Evolutionary conservation across 2,113 vertebrate species (phyloP).

Genomic region (Mesocricetus auratus): DNA sequence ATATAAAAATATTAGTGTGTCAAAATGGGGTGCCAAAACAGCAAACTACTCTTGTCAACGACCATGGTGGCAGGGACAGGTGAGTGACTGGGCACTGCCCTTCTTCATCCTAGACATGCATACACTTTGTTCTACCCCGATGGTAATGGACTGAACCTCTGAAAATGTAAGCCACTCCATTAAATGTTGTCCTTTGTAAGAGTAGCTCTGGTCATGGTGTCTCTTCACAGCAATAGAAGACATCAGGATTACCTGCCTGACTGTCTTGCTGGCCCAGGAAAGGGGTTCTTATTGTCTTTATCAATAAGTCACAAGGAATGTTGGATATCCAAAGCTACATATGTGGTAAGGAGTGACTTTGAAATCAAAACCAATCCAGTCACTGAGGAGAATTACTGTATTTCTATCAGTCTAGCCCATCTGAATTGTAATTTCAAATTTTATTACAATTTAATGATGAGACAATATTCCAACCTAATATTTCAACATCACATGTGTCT

Average conservation of each 20-base stretch:
- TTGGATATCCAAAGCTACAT: not conserved
- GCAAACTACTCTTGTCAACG: not conserved
- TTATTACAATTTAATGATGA: not conserved
- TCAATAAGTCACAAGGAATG: not conserved
- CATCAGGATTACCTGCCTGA: not conserved
- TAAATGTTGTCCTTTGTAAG: not conserved
- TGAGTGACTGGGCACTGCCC: rapidly evolving
- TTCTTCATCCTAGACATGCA: not conserved
- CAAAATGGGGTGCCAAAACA: not conserved
- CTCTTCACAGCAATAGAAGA: not conserved
- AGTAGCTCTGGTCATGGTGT: not conserved
- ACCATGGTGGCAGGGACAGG: no score
- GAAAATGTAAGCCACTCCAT: not conserved
- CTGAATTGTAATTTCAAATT: not conserved
- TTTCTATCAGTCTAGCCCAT: not conserved
- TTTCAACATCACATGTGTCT: not conserved
- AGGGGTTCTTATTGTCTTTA: not conserved
- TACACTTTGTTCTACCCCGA: not conserved
- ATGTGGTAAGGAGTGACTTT: not conserved
- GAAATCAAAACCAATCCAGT: not conserved
- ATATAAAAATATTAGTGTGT: not conserved
- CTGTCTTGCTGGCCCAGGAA: not conserved
- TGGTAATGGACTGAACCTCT: no score
- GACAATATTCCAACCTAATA: not conserved
- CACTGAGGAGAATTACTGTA: not conserved